Evolutionary conservation across 2,888 invertebrate genomes (phyloP).

Genomic region (Noctuana brunneofusca): DNA sequence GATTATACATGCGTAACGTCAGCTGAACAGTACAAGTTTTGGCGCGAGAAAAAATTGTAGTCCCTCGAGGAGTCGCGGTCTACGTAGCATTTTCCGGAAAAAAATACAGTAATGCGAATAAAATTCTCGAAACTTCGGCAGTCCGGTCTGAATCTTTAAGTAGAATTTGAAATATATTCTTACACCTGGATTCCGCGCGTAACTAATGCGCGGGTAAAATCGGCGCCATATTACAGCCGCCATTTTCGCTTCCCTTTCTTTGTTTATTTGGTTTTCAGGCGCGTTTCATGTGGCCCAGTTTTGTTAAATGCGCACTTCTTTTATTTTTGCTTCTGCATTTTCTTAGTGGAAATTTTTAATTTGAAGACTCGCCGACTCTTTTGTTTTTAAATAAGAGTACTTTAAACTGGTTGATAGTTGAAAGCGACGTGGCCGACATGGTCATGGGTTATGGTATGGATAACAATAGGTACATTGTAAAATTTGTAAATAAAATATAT

Average conservation of each 20-base stretch:
- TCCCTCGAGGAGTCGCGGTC: constrained; percentile 31
- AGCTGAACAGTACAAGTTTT: constrained; percentile 44
- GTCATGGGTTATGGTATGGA: background rate
- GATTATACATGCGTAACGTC: constrained; percentile 64
- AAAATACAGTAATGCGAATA: constrained; percentile 43
- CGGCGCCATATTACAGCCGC: constrained; percentile 30
- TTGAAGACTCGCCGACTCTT: constrained; percentile 20
- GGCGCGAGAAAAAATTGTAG: constrained; percentile 34
- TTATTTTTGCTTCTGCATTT: constrained; percentile 32
- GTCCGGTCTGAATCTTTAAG: constrained; percentile 46
- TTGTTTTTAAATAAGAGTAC: constrained; percentile 20
- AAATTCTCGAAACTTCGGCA: constrained; percentile 45
- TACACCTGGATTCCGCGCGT: constrained; percentile 37
- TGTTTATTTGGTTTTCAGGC: constrained; percentile 34
- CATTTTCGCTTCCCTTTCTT: constrained; percentile 33
- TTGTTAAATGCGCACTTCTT: constrained; percentile 31
- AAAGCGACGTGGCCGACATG: background rate
- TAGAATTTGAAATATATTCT: constrained; percentile 46
- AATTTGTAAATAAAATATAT: too few relatives aligned
- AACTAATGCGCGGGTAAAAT: constrained; percentile 31
- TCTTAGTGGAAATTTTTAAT: constrained; percentile 31
- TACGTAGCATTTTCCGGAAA: constrained; percentile 33
- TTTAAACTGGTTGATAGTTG: background rate
- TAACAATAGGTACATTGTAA: too few relatives aligned
- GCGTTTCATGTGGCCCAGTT: constrained; percentile 33